Conservation (phyloP, 2,888 invertebrate genomes). For the Xanthia icteritia region DNA sequence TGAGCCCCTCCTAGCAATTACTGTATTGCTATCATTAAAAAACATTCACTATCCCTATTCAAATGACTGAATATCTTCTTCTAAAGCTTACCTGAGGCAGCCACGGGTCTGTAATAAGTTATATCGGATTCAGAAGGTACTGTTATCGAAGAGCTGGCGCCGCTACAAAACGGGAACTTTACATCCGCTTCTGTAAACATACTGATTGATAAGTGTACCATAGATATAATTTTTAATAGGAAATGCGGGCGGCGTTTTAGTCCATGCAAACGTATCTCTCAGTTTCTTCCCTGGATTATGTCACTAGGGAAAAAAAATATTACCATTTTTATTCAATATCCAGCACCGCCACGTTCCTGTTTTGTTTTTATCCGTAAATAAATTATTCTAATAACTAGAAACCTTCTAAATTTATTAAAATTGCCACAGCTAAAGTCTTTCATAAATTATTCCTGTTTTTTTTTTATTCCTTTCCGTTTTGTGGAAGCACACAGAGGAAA, state of each 20-base stretch:
- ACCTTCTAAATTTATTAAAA: no score
- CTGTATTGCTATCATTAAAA: background rate
- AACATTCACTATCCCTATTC: background rate
- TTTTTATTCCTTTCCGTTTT: no score
- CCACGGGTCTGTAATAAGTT: constrained; percentile 53
- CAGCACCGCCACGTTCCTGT: no score
- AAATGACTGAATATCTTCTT: background rate
- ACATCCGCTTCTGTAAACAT: constrained; percentile 37
- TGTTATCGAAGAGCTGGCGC: constrained; percentile 27
- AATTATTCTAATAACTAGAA: no score
- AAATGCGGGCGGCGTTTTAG: background rate
- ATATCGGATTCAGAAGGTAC: constrained; percentile 43
- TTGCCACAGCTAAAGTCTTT: no score
- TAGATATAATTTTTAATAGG: background rate
- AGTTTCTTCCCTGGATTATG: background rate
- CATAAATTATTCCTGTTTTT: no score
- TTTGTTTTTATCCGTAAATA: no score
- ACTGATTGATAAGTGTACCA: no score
- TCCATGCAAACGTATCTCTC: background rate
- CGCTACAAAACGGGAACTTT: constrained; percentile 26
- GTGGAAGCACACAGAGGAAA: no score
- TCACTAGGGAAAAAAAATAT: no score
- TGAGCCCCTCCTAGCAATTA: background rate
- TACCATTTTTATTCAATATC: no score
- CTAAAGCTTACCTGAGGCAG: constrained; percentile 29